Evolutionary conservation across 2,113 vertebrate genomes (phyloP).

Genomic region (Motacilla alba): DNA sequence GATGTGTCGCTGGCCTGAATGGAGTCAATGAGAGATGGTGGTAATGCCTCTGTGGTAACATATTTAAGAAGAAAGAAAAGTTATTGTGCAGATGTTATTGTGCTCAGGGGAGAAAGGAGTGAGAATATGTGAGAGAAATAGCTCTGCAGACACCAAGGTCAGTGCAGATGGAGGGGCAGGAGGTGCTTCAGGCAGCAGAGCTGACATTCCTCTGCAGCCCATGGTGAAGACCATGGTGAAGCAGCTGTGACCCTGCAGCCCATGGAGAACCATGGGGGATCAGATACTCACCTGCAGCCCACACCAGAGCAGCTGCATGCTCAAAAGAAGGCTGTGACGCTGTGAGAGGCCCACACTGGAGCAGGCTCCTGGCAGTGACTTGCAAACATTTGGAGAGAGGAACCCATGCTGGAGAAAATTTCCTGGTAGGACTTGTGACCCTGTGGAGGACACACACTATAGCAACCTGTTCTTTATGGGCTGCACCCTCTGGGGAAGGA

Average conservation of each 20-base stretch:
- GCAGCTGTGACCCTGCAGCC: neutral
- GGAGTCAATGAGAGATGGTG: neutral
- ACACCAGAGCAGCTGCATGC: neutral
- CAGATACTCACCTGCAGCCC: neutral
- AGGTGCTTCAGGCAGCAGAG: neutral
- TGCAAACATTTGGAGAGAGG: neutral
- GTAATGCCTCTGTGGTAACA: neutral
- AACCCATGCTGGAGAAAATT: neutral
- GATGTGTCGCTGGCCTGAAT: neutral
- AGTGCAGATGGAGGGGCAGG: neutral
- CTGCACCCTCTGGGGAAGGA: neutral
- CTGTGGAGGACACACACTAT: too few species aligned
- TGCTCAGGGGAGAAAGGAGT: neutral
- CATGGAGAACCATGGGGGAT: too few species aligned
- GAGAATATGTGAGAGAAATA: neutral
- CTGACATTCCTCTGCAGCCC: neutral
- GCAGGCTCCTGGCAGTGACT: neutral
- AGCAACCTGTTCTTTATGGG: neutral
- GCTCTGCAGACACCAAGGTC: neutral
- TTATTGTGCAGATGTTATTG: neutral
- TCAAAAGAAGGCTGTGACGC: neutral
- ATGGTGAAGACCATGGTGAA: fast-evolving
- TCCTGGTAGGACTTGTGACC: neutral
- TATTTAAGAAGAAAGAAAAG: neutral
- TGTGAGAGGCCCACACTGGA: fast-evolving